These are phyloP conservation scores for Aspidapion aeneum DNA, from an alignment of 2,888 invertebrate genomes.

Conservation along the genomic window DNA sequence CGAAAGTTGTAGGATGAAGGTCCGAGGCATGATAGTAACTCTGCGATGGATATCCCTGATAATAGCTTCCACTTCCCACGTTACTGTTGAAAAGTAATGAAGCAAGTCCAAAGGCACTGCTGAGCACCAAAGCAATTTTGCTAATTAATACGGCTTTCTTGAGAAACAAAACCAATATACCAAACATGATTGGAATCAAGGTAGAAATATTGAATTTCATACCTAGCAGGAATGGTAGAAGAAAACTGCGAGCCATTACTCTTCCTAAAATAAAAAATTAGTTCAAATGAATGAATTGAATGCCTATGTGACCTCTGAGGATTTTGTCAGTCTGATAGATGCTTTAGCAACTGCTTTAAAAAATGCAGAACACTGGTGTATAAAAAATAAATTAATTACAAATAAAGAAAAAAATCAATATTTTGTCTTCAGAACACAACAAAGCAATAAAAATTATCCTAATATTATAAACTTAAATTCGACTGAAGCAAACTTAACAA, in stretches of 20 bases:
- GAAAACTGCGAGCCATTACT: slow-evolving; percentile 64
- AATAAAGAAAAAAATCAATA: no score
- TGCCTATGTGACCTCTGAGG: no score
- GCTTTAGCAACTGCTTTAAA: no score
- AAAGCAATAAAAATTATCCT: no score
- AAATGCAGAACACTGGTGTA: no score
- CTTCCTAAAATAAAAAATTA: slow-evolving; percentile 57
- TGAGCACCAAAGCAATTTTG: slow-evolving; percentile 68
- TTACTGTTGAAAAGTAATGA: slow-evolving; percentile 40
- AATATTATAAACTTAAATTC: no score
- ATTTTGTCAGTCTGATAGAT: no score
- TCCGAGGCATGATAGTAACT: slow-evolving; percentile 20
- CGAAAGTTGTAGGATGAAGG: slow-evolving; percentile 23
- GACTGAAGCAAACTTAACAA: no score
- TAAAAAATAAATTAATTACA: no score
- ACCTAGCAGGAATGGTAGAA: slow-evolving; percentile 75
- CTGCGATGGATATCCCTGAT: slow-evolving; percentile 4
- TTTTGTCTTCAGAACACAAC: no score
- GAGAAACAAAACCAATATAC: slow-evolving; percentile 64
- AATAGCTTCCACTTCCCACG: background rate
- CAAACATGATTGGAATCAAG: slow-evolving; percentile 69
- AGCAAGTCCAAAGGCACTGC: slow-evolving; percentile 63
- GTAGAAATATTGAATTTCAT: slow-evolving; percentile 77
- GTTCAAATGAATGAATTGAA: background rate
- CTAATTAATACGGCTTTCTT: slow-evolving; percentile 76